phyloP scores from a whole-genome alignment of 2,888 invertebrate genomes.

The Anoplius nigerrimus region DNA sequence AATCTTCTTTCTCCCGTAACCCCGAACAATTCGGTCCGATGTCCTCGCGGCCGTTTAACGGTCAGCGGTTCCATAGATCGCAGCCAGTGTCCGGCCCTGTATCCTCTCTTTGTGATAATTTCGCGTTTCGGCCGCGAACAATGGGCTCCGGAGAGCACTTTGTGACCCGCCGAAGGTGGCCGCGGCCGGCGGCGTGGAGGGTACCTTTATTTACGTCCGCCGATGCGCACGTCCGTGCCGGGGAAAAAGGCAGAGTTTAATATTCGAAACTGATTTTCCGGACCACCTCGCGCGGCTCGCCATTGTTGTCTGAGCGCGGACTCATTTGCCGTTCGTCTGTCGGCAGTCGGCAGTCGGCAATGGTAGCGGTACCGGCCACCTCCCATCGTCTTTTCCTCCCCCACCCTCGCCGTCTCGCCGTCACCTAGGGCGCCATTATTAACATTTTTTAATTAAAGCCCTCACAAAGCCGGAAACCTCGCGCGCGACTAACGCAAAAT shows the following conservation, averaged over 20 bases:
- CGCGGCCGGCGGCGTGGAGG: conserved; percentile 39
- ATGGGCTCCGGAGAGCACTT: conserved; percentile 40
- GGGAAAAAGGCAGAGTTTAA: conserved; percentile 52
- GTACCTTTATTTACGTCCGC: conserved; percentile 48
- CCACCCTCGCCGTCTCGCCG: conserved; percentile 40
- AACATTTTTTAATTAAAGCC: conserved; percentile 71
- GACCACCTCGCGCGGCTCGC: conserved; percentile 36
- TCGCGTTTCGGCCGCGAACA: conserved; percentile 39
- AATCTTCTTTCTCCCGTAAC: too few relatives aligned
- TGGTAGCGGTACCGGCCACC: neutral
- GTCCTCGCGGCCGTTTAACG: too few relatives aligned
- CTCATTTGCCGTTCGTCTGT: conserved; percentile 54
- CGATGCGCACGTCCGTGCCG: conserved; percentile 41
- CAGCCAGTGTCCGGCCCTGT: neutral
- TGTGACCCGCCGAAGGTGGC: conserved; percentile 16
- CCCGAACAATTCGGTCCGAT: too few relatives aligned
- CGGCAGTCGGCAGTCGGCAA: conserved; percentile 29
- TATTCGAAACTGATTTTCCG: conserved; percentile 58
- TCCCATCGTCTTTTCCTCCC: conserved; percentile 37
- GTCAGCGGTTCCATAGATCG: conserved; percentile 12
- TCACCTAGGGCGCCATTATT: conserved; percentile 58
- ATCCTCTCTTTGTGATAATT: conserved; percentile 40
- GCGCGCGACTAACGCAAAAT: conserved; percentile 23
- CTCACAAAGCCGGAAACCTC: conserved; percentile 57
- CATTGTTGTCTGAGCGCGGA: conserved; percentile 49